phyloP scores from a whole-genome alignment of 2,113 vertebrate species.

The Odobenus rosmarus region DNA sequence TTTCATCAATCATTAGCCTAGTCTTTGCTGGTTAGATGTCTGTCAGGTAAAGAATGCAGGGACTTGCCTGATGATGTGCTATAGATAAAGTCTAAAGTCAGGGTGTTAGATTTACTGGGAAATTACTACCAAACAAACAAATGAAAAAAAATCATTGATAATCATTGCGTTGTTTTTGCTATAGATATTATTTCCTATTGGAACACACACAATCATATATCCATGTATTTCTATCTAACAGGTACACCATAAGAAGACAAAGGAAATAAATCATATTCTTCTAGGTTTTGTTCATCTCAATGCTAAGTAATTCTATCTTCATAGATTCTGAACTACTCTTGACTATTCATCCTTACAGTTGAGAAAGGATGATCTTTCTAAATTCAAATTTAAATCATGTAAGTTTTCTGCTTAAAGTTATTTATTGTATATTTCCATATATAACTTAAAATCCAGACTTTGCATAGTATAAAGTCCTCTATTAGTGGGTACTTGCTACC shows the following conservation, averaged over 20 bases:
- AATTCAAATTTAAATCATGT: constrained; percentile 25
- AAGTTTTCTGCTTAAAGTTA: constrained; percentile 2
- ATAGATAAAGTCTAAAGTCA: not conserved
- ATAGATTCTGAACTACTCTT: not conserved
- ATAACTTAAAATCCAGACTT: not conserved
- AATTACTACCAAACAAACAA: not conserved
- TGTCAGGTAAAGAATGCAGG: not conserved
- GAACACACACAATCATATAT: not conserved
- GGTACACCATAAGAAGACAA: not conserved
- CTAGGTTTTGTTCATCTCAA: not conserved
- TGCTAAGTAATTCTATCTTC: not conserved
- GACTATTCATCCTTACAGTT: not conserved
- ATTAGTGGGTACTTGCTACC: not conserved
- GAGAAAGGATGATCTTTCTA: not conserved
- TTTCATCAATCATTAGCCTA: not conserved
- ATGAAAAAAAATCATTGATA: not conserved
- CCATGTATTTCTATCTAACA: not conserved
- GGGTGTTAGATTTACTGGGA: not conserved
- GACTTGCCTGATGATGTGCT: not conserved
- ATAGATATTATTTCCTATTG: not conserved
- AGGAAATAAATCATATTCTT: not conserved
- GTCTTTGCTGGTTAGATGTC: not conserved
- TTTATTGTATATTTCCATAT: not conserved
- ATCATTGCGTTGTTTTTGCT: not conserved
- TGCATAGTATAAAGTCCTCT: not conserved